These are phyloP conservation scores for Triops longicaudatus DNA, from an alignment of 1,140 invertebrate species.

Conservation along the genomic window DNA sequence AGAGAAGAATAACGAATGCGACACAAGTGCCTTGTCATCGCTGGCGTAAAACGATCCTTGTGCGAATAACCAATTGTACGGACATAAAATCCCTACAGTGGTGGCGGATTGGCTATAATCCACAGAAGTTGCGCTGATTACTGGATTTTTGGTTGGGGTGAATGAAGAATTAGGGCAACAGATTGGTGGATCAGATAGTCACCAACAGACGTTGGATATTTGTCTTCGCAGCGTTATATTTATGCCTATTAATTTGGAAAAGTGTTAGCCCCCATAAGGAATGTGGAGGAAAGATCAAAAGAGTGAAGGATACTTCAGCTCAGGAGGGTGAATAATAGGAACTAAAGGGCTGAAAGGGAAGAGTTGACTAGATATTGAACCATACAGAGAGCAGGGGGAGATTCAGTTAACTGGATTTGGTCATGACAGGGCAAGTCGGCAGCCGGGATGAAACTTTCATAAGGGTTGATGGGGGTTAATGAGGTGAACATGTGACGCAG, in stretches of 20 bases:
- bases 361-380: not conserved
- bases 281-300: not conserved
- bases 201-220: not conserved
- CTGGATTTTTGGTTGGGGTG: not conserved
- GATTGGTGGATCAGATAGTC: not conserved
- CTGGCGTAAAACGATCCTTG: not conserved
- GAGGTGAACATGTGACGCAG: constrained; percentile 10
- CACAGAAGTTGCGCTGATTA: not conserved
- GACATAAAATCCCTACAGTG: no score
- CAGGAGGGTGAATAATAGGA: not conserved
- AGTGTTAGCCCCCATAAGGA: not conserved
- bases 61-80: not conserved
- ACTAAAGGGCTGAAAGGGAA: not conserved
- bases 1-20: not conserved
- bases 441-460: not conserved
- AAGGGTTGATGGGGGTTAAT: constrained; percentile 14
- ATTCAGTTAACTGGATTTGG: constrained; percentile 7
- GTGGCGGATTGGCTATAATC: not conserved
- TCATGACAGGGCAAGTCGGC: not conserved
- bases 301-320: not conserved
- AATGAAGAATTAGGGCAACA: not conserved
- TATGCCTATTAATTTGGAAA: not conserved
- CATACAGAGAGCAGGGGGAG: not conserved
- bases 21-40: not conserved
- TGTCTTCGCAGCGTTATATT: not conserved